These are phyloP conservation scores for Geotrupes spiniger DNA, from an alignment of 2,888 invertebrate genomes.

Conservation along the genomic window DNA sequence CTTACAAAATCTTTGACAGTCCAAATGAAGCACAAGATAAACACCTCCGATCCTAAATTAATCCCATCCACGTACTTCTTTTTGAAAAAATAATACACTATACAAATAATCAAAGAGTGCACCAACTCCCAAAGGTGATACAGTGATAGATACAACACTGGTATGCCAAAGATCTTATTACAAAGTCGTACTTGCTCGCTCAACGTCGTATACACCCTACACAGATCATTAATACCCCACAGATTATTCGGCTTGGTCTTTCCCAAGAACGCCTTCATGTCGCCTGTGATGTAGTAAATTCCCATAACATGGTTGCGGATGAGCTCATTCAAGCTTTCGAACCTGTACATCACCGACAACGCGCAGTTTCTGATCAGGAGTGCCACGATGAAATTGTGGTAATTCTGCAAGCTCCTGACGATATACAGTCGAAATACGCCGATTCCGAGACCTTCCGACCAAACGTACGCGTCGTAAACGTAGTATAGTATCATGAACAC, in stretches of 20 bases:
- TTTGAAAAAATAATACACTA: slow-evolving; percentile 4
- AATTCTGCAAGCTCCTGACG: slow-evolving; percentile 4
- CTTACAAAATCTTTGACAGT: slow-evolving; percentile 9
- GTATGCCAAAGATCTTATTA: slow-evolving; percentile 11
- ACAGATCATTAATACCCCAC: background rate
- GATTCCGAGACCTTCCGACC: slow-evolving; percentile 7
- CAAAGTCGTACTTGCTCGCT: slow-evolving; percentile 4
- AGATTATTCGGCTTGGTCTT: background rate
- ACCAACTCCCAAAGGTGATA: slow-evolving; percentile 8
- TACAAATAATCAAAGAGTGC: slow-evolving; percentile 3
- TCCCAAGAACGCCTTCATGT: background rate
- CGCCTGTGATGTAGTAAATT: background rate
- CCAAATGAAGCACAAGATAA: slow-evolving; percentile 12
- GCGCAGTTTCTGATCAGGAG: slow-evolving; percentile 9
- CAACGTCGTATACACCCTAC: slow-evolving; percentile 6
- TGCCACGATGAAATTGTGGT: slow-evolving; percentile 2
- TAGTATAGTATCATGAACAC: slow-evolving; percentile 3
- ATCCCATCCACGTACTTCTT: background rate
- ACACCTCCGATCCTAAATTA: slow-evolving; percentile 6
- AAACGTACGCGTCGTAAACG: slow-evolving; percentile 8
- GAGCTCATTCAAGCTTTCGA: slow-evolving; percentile 1
- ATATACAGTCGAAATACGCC: background rate
- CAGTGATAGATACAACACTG: slow-evolving; percentile 5
- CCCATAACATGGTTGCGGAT: background rate
- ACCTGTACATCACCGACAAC: background rate